Percentiles rank a stretch among this genome's conserved stretches.
phyloP scores from a whole-genome alignment of 1,140 invertebrate genomes.

The Magallana ariakensis region DNA sequence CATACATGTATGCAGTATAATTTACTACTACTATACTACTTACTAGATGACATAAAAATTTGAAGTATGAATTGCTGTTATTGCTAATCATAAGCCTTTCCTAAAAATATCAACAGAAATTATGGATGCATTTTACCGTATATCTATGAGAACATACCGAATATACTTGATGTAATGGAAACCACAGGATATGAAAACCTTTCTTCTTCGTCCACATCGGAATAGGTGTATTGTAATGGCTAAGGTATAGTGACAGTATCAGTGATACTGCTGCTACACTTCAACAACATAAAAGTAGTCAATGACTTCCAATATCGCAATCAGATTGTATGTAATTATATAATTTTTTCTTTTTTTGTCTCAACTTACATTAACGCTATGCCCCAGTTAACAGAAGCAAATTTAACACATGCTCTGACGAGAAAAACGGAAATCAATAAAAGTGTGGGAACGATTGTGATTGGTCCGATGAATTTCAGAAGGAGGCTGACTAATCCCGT shows the following conservation, averaged over 20 bases:
- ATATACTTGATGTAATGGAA: constrained; percentile 89
- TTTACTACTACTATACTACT: no score
- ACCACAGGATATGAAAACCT: constrained; percentile 75
- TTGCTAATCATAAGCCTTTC: no score
- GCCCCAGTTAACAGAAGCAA: constrained; percentile 77
- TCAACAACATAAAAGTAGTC: constrained; percentile 66
- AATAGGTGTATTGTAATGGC: constrained; percentile 84
- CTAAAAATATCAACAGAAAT: no score
- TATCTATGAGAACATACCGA: constrained; percentile 83
- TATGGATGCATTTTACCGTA: no score
- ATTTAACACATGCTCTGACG: constrained; percentile 72
- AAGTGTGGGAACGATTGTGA: constrained; percentile 80
- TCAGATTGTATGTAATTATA: no score
- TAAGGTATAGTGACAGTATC: constrained; percentile 89
- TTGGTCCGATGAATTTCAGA: constrained; percentile 79
- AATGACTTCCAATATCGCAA: no score
- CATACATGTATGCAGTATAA: no score
- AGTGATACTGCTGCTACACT: constrained; percentile 90
- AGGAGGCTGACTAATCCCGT: constrained; percentile 73
- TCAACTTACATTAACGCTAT: constrained; percentile 49
- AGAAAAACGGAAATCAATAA: constrained; percentile 79
- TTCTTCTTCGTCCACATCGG: constrained; percentile 81
- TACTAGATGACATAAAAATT: no score
- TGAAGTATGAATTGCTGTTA: no score
- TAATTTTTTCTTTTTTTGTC: no score